Evolutionary conservation across 2,797 vertebrate genomes (phyloP).

Genomic region (Limnodromus scolopaceus): DNA sequence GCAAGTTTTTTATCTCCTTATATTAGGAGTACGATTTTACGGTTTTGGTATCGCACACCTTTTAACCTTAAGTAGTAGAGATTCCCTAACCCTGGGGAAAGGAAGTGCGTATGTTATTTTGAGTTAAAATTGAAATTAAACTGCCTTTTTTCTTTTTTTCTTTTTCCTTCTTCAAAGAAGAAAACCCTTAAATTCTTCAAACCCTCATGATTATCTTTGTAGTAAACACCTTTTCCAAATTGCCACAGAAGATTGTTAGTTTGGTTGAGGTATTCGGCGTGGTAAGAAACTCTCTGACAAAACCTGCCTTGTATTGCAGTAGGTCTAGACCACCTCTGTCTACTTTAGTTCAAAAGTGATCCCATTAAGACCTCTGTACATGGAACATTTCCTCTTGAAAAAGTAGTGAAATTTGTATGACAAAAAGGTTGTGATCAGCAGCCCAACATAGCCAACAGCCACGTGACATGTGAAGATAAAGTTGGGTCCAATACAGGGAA

Average conservation of each 20-base stretch:
- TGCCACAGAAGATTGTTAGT: background rate
- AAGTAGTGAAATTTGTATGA: background rate
- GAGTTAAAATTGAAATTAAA: background rate
- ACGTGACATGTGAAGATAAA: background rate
- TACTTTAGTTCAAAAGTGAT: background rate
- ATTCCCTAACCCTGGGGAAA: background rate
- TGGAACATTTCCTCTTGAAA: background rate
- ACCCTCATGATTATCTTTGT: background rate
- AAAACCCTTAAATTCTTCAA: no score
- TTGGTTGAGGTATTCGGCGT: background rate
- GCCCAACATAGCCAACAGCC: fast-evolving
- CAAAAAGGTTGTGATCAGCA: background rate
- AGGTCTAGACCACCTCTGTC: background rate
- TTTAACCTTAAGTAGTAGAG: background rate
- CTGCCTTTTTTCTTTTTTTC: no score
- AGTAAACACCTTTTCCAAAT: background rate
- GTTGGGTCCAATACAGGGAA: background rate
- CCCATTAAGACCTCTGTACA: background rate
- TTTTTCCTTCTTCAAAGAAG: no score
- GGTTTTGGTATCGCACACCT: background rate
- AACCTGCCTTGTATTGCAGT: background rate
- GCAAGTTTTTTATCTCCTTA: background rate
- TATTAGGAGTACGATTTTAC: background rate
- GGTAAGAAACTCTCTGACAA: background rate
- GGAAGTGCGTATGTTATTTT: background rate